Conservation (phyloP, 2,113 vertebrate species). For the Sturnus vulgaris region DNA sequence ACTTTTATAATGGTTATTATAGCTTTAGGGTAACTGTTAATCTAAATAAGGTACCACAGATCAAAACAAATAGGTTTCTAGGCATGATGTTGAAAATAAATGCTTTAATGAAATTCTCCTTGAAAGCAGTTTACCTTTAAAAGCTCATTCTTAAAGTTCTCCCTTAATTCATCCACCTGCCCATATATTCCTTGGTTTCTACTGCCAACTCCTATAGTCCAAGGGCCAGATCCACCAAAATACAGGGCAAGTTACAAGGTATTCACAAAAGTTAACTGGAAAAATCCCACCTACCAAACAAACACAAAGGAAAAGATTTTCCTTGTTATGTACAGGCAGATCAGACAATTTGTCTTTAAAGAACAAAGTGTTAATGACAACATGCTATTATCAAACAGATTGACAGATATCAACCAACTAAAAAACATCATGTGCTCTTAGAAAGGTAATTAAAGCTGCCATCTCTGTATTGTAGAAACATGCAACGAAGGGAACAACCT, state of each 20-base stretch:
- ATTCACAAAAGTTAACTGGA: background rate
- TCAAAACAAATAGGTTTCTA: conserved; percentile 26
- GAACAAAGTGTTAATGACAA: background rate
- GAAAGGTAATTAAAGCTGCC: background rate
- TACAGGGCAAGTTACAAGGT: background rate
- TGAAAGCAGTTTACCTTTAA: background rate
- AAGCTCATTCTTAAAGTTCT: background rate
- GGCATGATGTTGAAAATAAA: background rate
- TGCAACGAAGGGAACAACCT: background rate
- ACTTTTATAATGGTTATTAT: background rate
- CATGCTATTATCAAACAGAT: background rate
- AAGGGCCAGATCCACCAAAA: background rate
- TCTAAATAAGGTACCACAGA: conserved; percentile 15
- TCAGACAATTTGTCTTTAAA: background rate
- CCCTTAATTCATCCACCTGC: background rate
- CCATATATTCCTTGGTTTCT: background rate
- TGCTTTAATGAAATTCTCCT: conserved; percentile 16
- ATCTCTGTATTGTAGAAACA: background rate
- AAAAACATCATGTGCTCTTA: background rate
- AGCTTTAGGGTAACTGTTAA: background rate
- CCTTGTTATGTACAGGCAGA: background rate
- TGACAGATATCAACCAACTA: background rate
- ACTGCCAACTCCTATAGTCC: background rate
- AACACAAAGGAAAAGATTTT: background rate
- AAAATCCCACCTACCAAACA: background rate